These are phyloP conservation scores for Lumbricus terrestris DNA, from an alignment of 2,888 invertebrate species.

Conservation along the genomic window DNA sequence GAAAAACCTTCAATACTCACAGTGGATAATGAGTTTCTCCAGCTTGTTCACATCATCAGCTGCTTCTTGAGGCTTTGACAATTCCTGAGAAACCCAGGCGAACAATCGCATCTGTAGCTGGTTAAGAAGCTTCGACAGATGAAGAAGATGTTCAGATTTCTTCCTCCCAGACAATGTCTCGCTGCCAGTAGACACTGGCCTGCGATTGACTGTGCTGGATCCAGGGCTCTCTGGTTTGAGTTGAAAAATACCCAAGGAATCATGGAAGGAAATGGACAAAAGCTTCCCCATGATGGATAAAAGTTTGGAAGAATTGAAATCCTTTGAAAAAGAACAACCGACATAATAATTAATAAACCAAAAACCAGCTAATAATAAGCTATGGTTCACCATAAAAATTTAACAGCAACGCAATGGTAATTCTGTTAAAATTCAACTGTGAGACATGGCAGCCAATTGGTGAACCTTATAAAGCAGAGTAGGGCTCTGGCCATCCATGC, in stretches of 20 bases:
- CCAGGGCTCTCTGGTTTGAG: neutral
- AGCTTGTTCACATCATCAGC: neutral
- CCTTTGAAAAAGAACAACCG: neutral
- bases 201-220: neutral
- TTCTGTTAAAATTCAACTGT: too few species aligned
- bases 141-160: neutral
- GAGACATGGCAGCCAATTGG: too few species aligned
- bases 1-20: neutral
- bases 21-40: neutral
- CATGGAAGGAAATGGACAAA: neutral
- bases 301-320: neutral
- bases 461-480: too few species aligned
- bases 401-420: too few species aligned
- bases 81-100: neutral
- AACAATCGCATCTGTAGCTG: neutral
- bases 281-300: neutral
- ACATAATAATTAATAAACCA: neutral
- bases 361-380: neutral
- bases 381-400: too few species aligned
- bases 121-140: neutral
- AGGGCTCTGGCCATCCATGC: too few species aligned
- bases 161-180: conserved; percentile 3
- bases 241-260: neutral
- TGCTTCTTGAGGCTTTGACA: neutral
- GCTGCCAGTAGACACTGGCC: neutral